These are phyloP conservation scores for Percina caprodes DNA, from an alignment of 2,113 vertebrate genomes.

Conservation along the genomic window DNA sequence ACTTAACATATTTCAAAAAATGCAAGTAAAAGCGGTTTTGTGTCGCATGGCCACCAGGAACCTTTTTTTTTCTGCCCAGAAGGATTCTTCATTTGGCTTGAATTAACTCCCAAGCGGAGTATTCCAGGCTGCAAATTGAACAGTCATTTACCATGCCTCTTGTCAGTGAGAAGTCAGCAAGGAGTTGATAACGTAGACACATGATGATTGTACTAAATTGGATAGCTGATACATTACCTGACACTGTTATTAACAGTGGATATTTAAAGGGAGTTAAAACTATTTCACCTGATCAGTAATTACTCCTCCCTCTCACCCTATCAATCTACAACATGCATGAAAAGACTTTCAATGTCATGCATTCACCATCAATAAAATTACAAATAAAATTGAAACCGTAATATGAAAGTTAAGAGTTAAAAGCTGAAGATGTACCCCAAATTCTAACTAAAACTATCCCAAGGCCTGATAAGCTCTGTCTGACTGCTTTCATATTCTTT, in stretches of 20 bases:
- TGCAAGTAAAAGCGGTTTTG: no score
- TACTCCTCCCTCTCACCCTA: neutral
- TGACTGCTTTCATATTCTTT: neutral
- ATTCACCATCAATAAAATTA: neutral
- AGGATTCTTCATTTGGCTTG: neutral
- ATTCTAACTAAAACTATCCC: neutral
- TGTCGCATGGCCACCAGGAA: neutral
- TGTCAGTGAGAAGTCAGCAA: neutral
- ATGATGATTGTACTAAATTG: neutral
- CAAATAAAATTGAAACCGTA: neutral
- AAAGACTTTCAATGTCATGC: neutral
- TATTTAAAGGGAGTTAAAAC: slow-evolving; percentile 3
- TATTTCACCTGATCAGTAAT: neutral
- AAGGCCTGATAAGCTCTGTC: neutral
- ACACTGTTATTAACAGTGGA: neutral
- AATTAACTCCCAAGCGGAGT: neutral
- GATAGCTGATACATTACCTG: neutral
- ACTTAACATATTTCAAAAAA: no score
- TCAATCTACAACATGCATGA: neutral
- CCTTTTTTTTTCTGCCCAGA: neutral
- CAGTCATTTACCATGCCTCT: neutral
- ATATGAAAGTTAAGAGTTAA: neutral
- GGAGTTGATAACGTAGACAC: neutral
- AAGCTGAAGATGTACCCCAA: no score
- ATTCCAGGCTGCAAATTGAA: slow-evolving; percentile 2